Percentiles rank a stretch among this genome's conserved stretches.
phyloP scores from a whole-genome alignment of 2,888 invertebrate genomes.

The Lordiphosa andalusiaca region DNA sequence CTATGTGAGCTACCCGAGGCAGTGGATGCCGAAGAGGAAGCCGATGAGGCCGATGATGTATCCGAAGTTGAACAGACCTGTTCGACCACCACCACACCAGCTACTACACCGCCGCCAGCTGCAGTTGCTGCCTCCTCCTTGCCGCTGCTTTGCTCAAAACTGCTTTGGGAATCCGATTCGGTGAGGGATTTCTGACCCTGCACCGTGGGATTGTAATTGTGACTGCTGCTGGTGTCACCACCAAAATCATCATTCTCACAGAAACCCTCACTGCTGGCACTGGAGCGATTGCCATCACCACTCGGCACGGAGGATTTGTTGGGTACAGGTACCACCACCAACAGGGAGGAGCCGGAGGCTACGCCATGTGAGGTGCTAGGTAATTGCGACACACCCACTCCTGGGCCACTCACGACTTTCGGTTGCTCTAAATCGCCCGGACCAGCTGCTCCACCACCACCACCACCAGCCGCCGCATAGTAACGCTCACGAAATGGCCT shows the following conservation, averaged over 20 bases:
- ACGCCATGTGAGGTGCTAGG: constrained; percentile 10
- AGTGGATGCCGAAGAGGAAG: constrained; percentile 70
- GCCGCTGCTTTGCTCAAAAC: constrained; percentile 66
- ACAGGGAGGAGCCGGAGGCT: background rate
- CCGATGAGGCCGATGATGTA: constrained; percentile 74
- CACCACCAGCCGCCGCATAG: constrained; percentile 38
- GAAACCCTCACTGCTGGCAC: constrained; percentile 97
- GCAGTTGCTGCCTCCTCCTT: constrained; percentile 34
- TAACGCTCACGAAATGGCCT: constrained; percentile 79
- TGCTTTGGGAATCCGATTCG: constrained; percentile 77
- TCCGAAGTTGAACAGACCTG: constrained; percentile 65
- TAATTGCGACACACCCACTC: no score
- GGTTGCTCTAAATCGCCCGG: no score
- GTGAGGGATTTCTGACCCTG: constrained; percentile 58
- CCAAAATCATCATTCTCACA: constrained; percentile 95
- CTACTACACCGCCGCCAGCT: background rate
- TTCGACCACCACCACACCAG: constrained; percentile 2
- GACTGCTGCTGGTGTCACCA: constrained; percentile 84
- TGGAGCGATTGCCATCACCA: constrained; percentile 91
- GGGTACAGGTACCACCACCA: background rate
- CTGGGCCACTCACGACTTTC: no score
- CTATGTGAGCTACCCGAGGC: constrained; percentile 76
- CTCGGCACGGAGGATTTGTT: background rate
- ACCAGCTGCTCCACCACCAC: constrained; percentile 7
- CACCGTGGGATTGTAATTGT: constrained; percentile 55